Conservation (phyloP, 64 coral and sea anemone species). For the Anthopleura sola region DNA sequence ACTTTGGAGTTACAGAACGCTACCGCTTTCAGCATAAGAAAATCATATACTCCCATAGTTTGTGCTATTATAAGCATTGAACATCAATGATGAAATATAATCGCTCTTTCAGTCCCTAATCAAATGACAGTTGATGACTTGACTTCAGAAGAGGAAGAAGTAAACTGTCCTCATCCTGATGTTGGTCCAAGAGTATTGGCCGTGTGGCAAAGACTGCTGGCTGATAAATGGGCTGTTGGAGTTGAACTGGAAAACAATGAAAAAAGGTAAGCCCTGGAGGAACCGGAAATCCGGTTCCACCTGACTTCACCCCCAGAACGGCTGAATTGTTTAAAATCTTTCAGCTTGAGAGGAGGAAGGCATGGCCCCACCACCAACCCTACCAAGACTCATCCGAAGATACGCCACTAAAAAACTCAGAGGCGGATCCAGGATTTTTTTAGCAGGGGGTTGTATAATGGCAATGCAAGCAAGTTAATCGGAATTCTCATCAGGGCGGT, state of each 20-base stretch:
- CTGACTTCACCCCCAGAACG: not conserved
- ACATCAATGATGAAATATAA: not conserved
- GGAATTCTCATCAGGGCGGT: no score
- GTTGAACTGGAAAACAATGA: not conserved
- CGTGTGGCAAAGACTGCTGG: constrained; percentile 1
- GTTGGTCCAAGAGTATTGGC: not conserved
- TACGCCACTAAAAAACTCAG: no score
- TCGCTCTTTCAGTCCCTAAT: not conserved
- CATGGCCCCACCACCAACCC: no score
- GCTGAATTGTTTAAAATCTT: no score
- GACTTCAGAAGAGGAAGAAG: not conserved
- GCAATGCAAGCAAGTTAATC: no score
- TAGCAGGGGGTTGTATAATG: no score
- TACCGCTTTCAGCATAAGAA: no score
- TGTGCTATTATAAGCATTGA: not conserved
- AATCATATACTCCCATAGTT: no score
- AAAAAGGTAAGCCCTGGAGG: not conserved
- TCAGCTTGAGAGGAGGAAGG: no score
- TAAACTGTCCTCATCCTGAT: not conserved
- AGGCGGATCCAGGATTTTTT: no score
- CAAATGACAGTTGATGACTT: not conserved
- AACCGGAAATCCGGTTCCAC: not conserved
- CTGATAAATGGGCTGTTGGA: not conserved
- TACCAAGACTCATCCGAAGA: no score
- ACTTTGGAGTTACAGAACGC: no score